Evolutionary conservation across 2,113 vertebrate species (phyloP).

Genomic region (Ranitomeya variabilis): DNA sequence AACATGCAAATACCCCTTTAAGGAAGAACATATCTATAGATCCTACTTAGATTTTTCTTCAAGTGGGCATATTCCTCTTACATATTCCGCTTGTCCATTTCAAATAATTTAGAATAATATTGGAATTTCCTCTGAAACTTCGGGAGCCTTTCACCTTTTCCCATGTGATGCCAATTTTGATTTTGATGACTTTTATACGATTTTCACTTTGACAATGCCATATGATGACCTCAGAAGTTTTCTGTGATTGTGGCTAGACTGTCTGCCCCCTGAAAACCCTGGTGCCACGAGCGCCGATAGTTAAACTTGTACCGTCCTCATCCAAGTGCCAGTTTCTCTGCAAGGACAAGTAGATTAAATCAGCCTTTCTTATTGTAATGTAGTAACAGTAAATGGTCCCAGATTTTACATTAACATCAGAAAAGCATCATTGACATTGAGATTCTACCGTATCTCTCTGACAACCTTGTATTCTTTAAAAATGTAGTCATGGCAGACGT

Average conservation of each 20-base stretch:
- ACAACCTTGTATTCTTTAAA: not conserved
- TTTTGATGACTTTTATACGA: not conserved
- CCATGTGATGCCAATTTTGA: not conserved
- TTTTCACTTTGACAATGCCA: not conserved
- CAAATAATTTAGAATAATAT: too few species aligned
- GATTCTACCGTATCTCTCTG: not conserved
- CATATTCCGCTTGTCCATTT: too few species aligned
- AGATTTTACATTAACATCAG: not conserved
- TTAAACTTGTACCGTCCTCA: not conserved
- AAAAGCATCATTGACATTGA: not conserved
- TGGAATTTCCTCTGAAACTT: not conserved
- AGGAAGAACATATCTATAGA: too few species aligned
- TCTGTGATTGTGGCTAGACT: not conserved
- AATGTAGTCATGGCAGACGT: not conserved
- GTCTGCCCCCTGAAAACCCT: not conserved
- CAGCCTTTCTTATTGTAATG: not conserved
- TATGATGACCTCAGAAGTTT: not conserved
- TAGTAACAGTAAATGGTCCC: not conserved
- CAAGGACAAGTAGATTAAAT: not conserved
- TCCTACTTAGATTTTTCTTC: too few species aligned
- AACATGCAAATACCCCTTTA: too few species aligned
- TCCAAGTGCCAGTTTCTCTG: not conserved
- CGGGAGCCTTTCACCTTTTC: not conserved
- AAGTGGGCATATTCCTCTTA: too few species aligned
- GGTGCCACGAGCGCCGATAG: not conserved